phyloP scores from a whole-genome alignment of 2,797 vertebrate species.

The Esox lucius region DNA sequence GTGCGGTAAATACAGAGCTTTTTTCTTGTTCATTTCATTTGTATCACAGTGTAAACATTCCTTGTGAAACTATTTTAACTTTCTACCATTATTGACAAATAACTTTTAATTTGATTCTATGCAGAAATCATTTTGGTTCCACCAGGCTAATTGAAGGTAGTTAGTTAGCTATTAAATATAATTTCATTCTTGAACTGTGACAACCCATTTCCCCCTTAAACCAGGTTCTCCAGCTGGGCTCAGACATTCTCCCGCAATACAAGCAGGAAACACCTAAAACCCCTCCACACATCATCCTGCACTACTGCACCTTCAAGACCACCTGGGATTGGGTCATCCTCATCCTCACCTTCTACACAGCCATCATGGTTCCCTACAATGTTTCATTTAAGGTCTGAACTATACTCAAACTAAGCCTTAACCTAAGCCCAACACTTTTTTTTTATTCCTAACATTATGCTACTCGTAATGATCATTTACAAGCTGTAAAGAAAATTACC shows the following conservation, averaged over 20 bases:
- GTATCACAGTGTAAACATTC: no score
- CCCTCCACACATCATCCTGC: slow-evolving; percentile 93
- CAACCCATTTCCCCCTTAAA: neutral
- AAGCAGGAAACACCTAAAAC: slow-evolving; percentile 97
- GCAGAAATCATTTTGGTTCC: neutral
- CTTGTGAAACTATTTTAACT: no score
- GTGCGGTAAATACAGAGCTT: no score
- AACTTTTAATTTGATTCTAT: no score
- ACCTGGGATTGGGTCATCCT: slow-evolving; percentile 98
- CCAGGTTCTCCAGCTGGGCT: slow-evolving; percentile 91
- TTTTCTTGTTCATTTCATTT: no score
- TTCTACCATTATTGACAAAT: no score
- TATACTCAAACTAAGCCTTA: neutral
- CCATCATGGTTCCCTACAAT: slow-evolving; percentile 96
- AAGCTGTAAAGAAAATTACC: neutral
- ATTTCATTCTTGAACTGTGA: neutral
- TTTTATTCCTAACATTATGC: no score
- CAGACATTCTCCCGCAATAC: slow-evolving; percentile 94
- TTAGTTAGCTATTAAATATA: neutral
- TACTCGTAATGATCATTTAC: neutral
- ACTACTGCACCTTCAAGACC: slow-evolving; percentile 96
- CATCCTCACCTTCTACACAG: slow-evolving; percentile 95
- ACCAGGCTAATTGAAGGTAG: neutral
- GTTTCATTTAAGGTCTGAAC: slow-evolving; percentile 83
- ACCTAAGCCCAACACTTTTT: neutral